Conservation (phyloP, 2,888 invertebrate genomes). For the Lepidochitona cinerea region DNA sequence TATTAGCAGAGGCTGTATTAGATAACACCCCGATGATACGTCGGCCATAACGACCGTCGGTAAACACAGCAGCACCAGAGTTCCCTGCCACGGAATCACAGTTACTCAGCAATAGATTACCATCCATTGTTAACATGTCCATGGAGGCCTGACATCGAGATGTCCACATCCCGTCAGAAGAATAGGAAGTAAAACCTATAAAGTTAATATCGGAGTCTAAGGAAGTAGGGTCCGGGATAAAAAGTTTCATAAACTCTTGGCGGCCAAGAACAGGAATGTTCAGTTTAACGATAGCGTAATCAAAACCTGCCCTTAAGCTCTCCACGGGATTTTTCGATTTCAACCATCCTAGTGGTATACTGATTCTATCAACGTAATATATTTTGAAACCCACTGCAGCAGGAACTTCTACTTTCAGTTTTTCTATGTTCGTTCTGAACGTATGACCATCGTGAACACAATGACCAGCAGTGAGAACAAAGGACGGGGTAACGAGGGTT, state of each 20-base stretch:
- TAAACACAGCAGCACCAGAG: conserved; percentile 59
- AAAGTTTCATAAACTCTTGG: conserved; percentile 50
- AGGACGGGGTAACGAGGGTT: conserved; percentile 54
- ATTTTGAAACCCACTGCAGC: conserved; percentile 49
- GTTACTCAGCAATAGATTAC: conserved; percentile 51
- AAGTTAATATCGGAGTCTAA: conserved; percentile 50
- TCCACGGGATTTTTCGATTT: conserved; percentile 32
- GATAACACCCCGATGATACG: conserved; percentile 60
- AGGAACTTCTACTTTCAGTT: conserved; percentile 56
- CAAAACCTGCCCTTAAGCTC: conserved; percentile 40
- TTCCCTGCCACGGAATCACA: conserved; percentile 58
- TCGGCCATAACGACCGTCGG: conserved; percentile 41
- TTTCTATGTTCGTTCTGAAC: conserved; percentile 50
- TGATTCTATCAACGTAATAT: conserved; percentile 55
- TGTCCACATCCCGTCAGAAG: conserved; percentile 37
- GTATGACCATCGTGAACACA: conserved; percentile 59
- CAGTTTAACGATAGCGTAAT: conserved; percentile 58
- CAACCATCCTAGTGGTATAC: conserved; percentile 51
- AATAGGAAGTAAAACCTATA: conserved; percentile 45
- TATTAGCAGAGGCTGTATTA: conserved; percentile 39
- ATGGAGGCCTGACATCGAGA: conserved; percentile 47
- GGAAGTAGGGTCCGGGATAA: conserved; percentile 39
- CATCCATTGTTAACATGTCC: conserved; percentile 40
- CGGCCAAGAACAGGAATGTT: conserved; percentile 50
- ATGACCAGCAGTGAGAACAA: conserved; percentile 66